These are phyloP conservation scores for Periplaneta americana DNA, from an alignment of 1,140 invertebrate species.

Conservation along the genomic window DNA sequence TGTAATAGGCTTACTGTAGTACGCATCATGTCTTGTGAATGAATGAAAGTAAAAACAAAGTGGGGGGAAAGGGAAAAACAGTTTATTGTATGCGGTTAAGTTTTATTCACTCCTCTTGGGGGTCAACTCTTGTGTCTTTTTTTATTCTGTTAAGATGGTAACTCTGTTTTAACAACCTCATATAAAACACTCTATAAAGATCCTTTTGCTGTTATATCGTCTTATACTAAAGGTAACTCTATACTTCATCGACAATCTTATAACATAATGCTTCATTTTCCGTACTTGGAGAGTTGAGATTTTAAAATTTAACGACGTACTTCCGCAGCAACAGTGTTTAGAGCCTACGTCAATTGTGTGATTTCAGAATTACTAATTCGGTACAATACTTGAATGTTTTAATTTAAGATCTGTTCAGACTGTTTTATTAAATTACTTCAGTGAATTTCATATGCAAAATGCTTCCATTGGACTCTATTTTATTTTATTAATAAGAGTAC, in stretches of 20 bases:
- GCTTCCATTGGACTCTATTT: no score
- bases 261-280: no score
- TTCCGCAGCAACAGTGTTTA: no score
- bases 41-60: neutral
- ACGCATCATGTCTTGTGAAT: neutral
- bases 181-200: neutral
- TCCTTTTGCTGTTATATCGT: neutral
- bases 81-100: neutral
- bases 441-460: no score
- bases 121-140: neutral
- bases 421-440: no score
- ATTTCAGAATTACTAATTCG: no score
- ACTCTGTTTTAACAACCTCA: neutral
- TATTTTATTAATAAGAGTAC: no score
- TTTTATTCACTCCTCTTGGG: neutral
- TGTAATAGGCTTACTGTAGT: neutral
- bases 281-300: no score
- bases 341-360: no score
- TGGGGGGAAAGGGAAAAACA: neutral
- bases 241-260: neutral
- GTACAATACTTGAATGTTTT: no score
- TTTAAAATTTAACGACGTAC: no score
- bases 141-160: neutral
- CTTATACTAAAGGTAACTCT: neutral
- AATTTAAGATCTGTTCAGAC: no score